phyloP scores from a whole-genome alignment of 2,888 invertebrate species.

The Platycnemis pennipes region DNA sequence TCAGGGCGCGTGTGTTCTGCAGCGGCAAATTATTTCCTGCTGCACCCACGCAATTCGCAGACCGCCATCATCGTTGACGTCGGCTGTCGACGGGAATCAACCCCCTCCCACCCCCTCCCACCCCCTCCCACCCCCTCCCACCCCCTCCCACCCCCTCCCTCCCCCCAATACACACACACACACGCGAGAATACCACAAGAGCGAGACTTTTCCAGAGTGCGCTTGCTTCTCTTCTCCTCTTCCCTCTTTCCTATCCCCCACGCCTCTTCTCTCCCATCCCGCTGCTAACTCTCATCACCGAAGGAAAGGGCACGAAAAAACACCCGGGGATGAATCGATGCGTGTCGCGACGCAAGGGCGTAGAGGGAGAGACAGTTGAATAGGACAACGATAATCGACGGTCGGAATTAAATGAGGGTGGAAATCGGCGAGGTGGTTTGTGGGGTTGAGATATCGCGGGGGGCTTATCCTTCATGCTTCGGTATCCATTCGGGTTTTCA shows the following conservation, averaged over 20 bases:
- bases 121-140: not conserved
- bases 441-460: not conserved
- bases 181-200: no score
- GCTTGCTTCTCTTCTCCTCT: not conserved
- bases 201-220: not conserved
- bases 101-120: not conserved
- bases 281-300: not conserved
- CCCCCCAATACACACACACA: not conserved
- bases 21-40: not conserved
- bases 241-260: not conserved
- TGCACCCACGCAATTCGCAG: not conserved
- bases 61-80: not conserved
- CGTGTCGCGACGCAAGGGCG: not conserved
- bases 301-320: not conserved
- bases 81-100: not conserved
- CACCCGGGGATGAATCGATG: not conserved
- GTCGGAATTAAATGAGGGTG: slow-evolving; percentile 33
- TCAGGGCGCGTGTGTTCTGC: not conserved
- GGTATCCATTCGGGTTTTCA: not conserved
- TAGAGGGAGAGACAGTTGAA: not conserved
- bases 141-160: not conserved
- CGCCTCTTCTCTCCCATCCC: not conserved
- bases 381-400: slow-evolving; percentile 29
- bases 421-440: slow-evolving; percentile 31
- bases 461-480: not conserved